phyloP scores from a whole-genome alignment of 2,888 invertebrate species.

The Cheilosia scutellata region DNA sequence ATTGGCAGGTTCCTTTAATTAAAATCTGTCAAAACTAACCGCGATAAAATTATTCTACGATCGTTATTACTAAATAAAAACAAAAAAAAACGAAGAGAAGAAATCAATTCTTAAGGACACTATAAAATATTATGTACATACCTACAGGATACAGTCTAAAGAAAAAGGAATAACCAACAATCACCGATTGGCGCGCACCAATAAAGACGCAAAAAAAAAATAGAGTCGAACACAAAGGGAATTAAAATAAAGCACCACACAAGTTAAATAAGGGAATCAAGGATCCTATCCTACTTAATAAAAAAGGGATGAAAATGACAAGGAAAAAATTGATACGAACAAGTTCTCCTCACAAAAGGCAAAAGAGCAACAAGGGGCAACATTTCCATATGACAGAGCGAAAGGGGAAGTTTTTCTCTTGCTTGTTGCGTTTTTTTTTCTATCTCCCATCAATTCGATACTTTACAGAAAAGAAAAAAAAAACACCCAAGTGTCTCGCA shows the following conservation, averaged over 20 bases:
- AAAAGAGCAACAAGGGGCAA: constrained; percentile 73
- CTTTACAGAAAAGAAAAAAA: constrained; percentile 11
- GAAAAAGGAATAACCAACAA: constrained; percentile 65
- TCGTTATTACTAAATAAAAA: constrained; percentile 36
- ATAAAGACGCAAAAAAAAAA: constrained; percentile 34
- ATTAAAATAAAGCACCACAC: constrained; percentile 57
- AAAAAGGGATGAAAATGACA: constrained; percentile 69
- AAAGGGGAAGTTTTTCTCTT: constrained; percentile 68
- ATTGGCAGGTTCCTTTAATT: constrained; percentile 2
- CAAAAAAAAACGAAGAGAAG: constrained; percentile 5
- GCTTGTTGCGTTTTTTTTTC: constrained; percentile 71
- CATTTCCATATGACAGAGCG: constrained; percentile 70
- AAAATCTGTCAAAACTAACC: constrained; percentile 47
- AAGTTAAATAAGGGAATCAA: constrained; percentile 67
- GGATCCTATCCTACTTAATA: constrained; percentile 73
- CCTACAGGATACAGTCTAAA: constrained; percentile 55
- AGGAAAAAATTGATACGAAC: constrained; percentile 40
- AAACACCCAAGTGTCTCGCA: constrained; percentile 56
- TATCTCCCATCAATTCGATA: neutral
- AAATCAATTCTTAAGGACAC: constrained; percentile 57
- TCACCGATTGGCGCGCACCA: constrained; percentile 75
- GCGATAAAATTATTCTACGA: constrained; percentile 18
- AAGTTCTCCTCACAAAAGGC: constrained; percentile 56
- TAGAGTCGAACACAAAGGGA: constrained; percentile 58
- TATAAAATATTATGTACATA: constrained; percentile 21